Percentiles rank a stretch among this genome's conserved stretches.
phyloP scores from a whole-genome alignment of 2,113 vertebrate genomes.

The Agapornis roseicollis region DNA sequence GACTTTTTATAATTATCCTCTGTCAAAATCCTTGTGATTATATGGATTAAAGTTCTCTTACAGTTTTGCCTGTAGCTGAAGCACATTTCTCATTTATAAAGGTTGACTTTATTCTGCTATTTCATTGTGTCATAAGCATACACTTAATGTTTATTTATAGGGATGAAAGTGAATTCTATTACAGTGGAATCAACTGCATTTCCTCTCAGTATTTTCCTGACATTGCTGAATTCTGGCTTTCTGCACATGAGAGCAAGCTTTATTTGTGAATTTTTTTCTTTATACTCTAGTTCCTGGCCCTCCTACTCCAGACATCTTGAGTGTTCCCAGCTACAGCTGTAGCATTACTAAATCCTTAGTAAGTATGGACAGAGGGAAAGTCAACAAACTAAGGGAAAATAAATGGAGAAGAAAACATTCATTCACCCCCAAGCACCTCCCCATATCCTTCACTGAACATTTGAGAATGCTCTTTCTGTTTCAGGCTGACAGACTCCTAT shows the following conservation, averaged over 20 bases:
- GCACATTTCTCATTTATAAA: neutral
- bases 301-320: neutral
- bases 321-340: neutral
- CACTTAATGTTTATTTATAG: conserved; percentile 16
- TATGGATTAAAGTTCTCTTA: conserved; percentile 14
- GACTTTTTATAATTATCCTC: neutral
- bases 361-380: neutral
- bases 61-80: neutral
- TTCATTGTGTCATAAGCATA: neutral
- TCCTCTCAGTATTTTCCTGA: neutral
- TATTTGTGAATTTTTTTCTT: neutral
- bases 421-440: neutral
- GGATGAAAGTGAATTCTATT: conserved; percentile 34
- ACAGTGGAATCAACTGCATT: neutral
- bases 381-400: neutral
- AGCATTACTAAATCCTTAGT: neutral
- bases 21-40: neutral
- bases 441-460: neutral
- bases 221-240: neutral
- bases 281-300: neutral
- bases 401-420: neutral
- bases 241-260: neutral
- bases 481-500: neutral
- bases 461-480: neutral
- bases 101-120: conserved; percentile 21